Base-by-base conservation (phyloP, 2,888 invertebrate species). In the Cerceris rybyensis region DNA sequence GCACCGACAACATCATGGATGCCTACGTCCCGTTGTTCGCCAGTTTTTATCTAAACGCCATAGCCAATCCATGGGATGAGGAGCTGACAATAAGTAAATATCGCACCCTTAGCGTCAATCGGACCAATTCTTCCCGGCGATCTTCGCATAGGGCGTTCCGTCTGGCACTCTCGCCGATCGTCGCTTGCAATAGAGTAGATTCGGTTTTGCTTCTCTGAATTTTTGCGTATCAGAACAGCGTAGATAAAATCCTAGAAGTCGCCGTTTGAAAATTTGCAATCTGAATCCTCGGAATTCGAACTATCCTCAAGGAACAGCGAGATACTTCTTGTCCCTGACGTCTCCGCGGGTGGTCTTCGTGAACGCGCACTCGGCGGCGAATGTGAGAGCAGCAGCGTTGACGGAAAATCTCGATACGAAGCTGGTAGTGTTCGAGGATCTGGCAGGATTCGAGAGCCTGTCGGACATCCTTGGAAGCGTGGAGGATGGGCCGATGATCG, bases 281-380 rank as follows among this genome's bases (percentile, higher is more conserved):
- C 28, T 28, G 4, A 28, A 28, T 28, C 28, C 28, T 28, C 28
- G 28, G 28, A 28, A 28, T 28, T 28, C 28, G 28, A 28, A 28
- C 28, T 28, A 13, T 6, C 49, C 68, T 74, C 7, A 17, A 89
- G 90, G 78, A 11, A 67, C 76, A 4, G 83, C 86, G 0, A 83
- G 75, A 54, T 79, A 87, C 52, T 87, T 90, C 8, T 72, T 89
- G 43, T 73, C 75, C 2, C 54, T 88, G 4, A 83, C 85, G 0
- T 83, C 71, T n/a, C 90, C 90, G 9, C 90, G 88, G 69, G 65
- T 89, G 6, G 77, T 90, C 2, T 89, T 90, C 42, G 64, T 81
- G 7, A 73, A 78, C n/a, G 75, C 70, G 49, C 72, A 72, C 49
- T 74, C 83, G 0, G 68, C 81, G 0, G 68, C 67, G 7, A 65